Percentiles rank a stretch among this genome's conserved stretches.
Conservation (phyloP, 2,888 invertebrate species). For the Ophioninae sp. region DNA sequence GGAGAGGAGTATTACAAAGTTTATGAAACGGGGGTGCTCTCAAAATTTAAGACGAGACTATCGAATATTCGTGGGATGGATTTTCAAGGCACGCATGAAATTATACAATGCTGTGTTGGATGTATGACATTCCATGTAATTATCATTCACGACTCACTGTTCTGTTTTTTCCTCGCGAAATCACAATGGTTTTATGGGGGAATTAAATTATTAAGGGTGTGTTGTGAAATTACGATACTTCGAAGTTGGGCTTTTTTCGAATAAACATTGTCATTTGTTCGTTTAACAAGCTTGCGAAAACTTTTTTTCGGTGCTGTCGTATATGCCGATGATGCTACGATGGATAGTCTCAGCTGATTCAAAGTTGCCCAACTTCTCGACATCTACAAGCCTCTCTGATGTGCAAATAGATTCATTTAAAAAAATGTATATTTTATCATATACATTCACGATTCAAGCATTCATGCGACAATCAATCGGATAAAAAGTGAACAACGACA, state of each 20-base stretch:
- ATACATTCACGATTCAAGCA: conserved; percentile 70
- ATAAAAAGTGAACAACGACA: conserved; percentile 74
- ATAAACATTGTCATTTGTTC: neutral
- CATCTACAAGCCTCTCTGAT: conserved; percentile 68
- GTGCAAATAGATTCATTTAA: conserved; percentile 67
- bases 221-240: conserved; percentile 69
- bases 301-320: neutral
- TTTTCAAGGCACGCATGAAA: conserved; percentile 64
- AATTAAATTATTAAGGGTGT: conserved; percentile 66
- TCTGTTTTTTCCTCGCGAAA: conserved; percentile 7
- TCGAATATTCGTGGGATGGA: conserved; percentile 32
- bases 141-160: conserved; percentile 60
- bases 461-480: conserved; percentile 78
- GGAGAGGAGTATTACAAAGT: neutral
- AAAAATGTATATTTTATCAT: conserved; percentile 52
- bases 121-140: conserved; percentile 70
- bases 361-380: conserved; percentile 14
- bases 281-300: neutral
- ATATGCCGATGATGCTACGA: neutral
- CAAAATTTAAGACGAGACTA: conserved; percentile 37
- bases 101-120: conserved; percentile 69
- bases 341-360: neutral
- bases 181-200: conserved; percentile 61
- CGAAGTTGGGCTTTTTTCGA: conserved; percentile 1
- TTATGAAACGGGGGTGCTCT: conserved; percentile 47